Conservation (phyloP, 2,888 invertebrate species). For the Linyphia triangularis region DNA sequence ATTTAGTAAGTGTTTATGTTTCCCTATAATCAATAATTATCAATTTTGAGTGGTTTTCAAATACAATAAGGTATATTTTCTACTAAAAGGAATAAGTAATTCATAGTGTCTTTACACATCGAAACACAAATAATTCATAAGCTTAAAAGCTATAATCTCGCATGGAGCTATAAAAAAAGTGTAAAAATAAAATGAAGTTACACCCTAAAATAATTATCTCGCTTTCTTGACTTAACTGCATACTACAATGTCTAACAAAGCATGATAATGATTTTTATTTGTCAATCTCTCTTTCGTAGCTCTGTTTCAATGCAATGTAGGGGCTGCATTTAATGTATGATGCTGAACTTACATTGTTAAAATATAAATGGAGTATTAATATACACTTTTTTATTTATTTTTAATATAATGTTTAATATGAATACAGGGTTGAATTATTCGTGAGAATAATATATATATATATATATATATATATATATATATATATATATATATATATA, state of each 20-base stretch:
- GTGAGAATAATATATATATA: not conserved
- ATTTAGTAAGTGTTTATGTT: no score
- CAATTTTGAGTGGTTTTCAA: not conserved
- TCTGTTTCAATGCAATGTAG: not conserved
- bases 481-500: no score
- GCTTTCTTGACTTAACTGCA: conserved; percentile 24
- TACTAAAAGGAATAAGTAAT: no score
- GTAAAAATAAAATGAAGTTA: not conserved
- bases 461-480: not conserved
- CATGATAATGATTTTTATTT: conserved; percentile 28
- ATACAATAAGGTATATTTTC: not conserved
- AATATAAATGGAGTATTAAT: not conserved
- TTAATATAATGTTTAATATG: not conserved
- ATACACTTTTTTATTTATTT: not conserved
- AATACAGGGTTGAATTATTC: not conserved
- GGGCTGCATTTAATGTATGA: not conserved
- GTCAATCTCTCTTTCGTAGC: not conserved
- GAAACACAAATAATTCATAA: not conserved
- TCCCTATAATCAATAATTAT: conserved; percentile 15
- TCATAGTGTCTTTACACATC: no score
- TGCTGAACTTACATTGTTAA: not conserved
- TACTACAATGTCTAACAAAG: not conserved
- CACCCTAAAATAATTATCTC: conserved; percentile 35
- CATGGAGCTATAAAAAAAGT: not conserved
- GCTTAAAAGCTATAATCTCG: conserved; percentile 6